These are phyloP conservation scores for Phymastichus coffea DNA, from an alignment of 1,140 invertebrate genomes.

Conservation along the genomic window DNA sequence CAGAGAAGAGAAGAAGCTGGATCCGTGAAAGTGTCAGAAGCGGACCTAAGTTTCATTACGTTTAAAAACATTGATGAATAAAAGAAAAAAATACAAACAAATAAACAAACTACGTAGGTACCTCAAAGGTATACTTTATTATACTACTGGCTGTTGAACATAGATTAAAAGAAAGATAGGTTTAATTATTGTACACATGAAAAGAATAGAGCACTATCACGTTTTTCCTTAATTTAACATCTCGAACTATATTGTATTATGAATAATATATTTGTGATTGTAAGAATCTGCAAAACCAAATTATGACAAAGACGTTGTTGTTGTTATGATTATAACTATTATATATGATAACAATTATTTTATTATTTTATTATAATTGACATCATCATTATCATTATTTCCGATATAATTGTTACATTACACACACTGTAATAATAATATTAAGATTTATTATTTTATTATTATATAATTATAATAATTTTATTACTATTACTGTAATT, in stretches of 20 bases:
- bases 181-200: constrained; percentile 55
- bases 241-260: constrained; percentile 51
- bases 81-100: no score
- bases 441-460: constrained; percentile 43
- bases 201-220: constrained; percentile 50
- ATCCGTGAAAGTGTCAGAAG: constrained; percentile 35
- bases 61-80: constrained; percentile 46
- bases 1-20: not conserved
- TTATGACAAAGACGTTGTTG: constrained; percentile 57
- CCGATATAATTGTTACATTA: constrained; percentile 43
- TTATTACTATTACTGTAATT: constrained; percentile 34
- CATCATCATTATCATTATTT: constrained; percentile 44
- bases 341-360: constrained; percentile 46
- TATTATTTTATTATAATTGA: constrained; percentile 48
- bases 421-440: constrained; percentile 43
- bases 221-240: constrained; percentile 55
- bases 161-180: constrained; percentile 57
- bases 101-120: constrained; percentile 58
- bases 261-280: constrained; percentile 57
- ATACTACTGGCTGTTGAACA: constrained; percentile 58
- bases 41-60: constrained; percentile 45
- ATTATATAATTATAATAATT: constrained; percentile 43
- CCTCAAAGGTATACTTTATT: constrained; percentile 58
- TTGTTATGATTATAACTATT: constrained; percentile 56
- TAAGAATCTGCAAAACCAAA: constrained; percentile 58